These are phyloP conservation scores for Arge pagana DNA, from an alignment of 2,888 invertebrate species.

Conservation along the genomic window DNA sequence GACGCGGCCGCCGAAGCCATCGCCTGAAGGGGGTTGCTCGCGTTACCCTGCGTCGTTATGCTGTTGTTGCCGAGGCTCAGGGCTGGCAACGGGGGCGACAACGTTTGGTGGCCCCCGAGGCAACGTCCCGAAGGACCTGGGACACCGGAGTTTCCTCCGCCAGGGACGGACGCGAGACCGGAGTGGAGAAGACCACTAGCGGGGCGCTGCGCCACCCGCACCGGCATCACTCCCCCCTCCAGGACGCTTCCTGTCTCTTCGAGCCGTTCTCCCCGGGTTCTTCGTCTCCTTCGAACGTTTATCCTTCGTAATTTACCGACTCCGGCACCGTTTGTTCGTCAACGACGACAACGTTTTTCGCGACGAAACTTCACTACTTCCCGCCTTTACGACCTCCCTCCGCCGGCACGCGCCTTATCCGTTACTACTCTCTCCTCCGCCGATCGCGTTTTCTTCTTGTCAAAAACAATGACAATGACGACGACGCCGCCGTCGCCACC, in stretches of 20 bases:
- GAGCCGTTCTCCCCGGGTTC: conserved; percentile 10
- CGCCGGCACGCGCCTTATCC: too few relatives aligned
- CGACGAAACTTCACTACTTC: too few relatives aligned
- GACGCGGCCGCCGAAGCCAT: conserved; percentile 55
- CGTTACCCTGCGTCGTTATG: conserved; percentile 27
- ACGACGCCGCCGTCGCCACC: too few relatives aligned
- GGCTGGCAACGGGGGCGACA: conserved; percentile 52
- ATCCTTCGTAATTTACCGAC: neutral
- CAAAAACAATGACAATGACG: too few relatives aligned
- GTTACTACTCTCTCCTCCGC: too few relatives aligned
- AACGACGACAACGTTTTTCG: too few relatives aligned
- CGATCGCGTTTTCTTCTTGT: too few relatives aligned
- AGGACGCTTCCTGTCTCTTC: conserved; percentile 51
- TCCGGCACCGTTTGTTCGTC: too few relatives aligned
- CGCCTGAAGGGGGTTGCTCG: conserved; percentile 53
- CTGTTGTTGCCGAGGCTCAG: conserved; percentile 32
- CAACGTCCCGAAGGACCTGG: conserved; percentile 64
- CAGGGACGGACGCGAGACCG: conserved; percentile 68
- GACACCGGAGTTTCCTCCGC: conserved; percentile 65
- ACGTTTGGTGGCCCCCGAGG: conserved; percentile 59
- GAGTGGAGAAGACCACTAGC: conserved; percentile 68
- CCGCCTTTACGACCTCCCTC: too few relatives aligned
- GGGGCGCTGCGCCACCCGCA: conserved; percentile 66
- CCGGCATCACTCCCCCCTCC: conserved; percentile 59
- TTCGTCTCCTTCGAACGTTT: neutral